Percentiles rank a stretch among this genome's conserved stretches.
Conservation (phyloP, 1,140 invertebrate species). For the Pantala flavescens region DNA sequence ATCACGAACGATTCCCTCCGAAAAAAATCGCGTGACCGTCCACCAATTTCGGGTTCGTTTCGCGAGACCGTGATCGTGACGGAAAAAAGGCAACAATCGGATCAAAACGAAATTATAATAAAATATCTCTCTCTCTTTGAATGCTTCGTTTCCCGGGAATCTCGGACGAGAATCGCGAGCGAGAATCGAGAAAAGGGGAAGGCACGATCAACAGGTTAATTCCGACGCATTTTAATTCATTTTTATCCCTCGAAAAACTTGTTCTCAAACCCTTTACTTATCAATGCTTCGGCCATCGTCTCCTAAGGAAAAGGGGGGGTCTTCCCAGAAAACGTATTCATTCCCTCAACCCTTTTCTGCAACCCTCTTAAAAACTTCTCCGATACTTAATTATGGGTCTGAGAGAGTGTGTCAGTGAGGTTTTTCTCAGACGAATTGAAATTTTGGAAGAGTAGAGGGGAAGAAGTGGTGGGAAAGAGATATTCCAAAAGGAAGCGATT, state of each 20-base stretch:
- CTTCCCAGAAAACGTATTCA: not conserved
- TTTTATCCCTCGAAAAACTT: not conserved
- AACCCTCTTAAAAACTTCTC: not conserved
- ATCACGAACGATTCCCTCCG: too few species aligned
- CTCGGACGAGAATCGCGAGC: not conserved
- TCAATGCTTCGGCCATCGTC: not conserved
- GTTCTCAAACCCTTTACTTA: not conserved
- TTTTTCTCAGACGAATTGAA: conserved; percentile 8
- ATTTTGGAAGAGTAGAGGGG: not conserved
- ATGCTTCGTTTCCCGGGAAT: too few species aligned
- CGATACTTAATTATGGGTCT: not conserved
- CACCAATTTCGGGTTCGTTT: too few species aligned
- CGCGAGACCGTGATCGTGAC: too few species aligned
- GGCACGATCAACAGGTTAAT: conserved; percentile 8
- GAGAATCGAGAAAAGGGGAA: not conserved
- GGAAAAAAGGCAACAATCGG: too few species aligned
- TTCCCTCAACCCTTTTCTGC: not conserved
- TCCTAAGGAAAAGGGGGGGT: not conserved
- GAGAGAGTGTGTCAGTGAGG: not conserved
- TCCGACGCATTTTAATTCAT: not conserved
- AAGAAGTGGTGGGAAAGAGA: not conserved
- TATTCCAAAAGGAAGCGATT: too few species aligned
- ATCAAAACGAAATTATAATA: too few species aligned
- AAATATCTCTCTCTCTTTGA: too few species aligned
- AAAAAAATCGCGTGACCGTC: too few species aligned